A percentile compares a stretch with the other conserved stretches of the same genome.
Conservation (phyloP, 2,113 vertebrate species). For the Hemicordylus capensis region DNA sequence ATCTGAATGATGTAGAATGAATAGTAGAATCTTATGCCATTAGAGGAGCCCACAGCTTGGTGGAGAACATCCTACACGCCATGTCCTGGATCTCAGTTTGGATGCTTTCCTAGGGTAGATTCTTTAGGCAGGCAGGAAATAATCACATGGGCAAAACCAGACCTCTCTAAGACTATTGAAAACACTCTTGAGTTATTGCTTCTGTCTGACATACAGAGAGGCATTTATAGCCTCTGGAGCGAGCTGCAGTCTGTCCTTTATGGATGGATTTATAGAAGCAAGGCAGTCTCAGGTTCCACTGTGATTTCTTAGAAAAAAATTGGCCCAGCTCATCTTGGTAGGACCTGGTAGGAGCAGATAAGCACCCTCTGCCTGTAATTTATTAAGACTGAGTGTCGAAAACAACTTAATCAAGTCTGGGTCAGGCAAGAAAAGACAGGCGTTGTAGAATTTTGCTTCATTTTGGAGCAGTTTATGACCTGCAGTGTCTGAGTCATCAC, state of each 20-base stretch:
- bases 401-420: not conserved
- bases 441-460: not conserved
- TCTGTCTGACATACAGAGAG: fast-evolving
- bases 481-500: not conserved
- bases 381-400: not conserved
- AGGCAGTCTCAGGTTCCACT: not conserved
- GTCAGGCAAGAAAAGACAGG: not conserved
- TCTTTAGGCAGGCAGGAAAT: not conserved
- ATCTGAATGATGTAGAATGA: not conserved
- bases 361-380: slow-evolving; percentile 17
- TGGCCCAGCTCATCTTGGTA: slow-evolving; percentile 15
- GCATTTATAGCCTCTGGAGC: not conserved
- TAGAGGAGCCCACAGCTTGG: not conserved
- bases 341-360: slow-evolving; percentile 37
- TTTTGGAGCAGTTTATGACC: not conserved
- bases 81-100: not conserved
- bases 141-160: not conserved
- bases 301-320: slow-evolving; percentile 1
- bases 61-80: not conserved
- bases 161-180: not conserved
- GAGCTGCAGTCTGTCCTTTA: not conserved
- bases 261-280: not conserved
- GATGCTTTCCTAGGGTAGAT: fast-evolving
- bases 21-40: too few relatives aligned
- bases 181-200: not conserved